Base-by-base conservation (phyloP, 2,797 vertebrate species). In the Psittacula echo region DNA sequence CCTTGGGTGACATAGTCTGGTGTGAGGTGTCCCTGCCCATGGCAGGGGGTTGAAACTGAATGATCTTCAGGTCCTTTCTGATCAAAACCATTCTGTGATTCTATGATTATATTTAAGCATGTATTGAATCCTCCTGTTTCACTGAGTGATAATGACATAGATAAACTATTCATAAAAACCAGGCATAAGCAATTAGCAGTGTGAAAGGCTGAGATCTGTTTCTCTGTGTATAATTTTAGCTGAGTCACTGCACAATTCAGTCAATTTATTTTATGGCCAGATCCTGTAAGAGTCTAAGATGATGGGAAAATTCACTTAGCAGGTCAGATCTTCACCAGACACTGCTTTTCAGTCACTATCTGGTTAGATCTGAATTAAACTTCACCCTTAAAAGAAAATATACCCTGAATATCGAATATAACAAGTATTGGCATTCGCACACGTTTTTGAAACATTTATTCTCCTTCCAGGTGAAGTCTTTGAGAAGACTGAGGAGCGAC, bases 401-500 rank as follows among this genome's bases (percentile, higher is more conserved):
- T 41, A 44, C 8, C 19, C n/a, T 21, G 20, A 79, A 68, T 15
- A 39, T 3, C 6, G 22, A 68, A 29, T 11, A 11, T 32, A 42
- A 30, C 10, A 82, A 42, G 5, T 32, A 68, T 30, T 75, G 37
- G 4, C 13, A 42, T 30, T 24, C 47, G 13, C 4, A n/a, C 0
- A 2, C 41, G 13, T 39, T 60, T 83, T 76, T 44, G 7, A 50
- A 89, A 80, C 11, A 21, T 71, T 53, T 58, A 0, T 93, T 91
- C 78, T 17, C 32, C 4, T 93, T 94, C 14, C 34, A 98, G 98
- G 98, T 77, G 98, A 99, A 53, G 98, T 98, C 81, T 96, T 98
- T 90, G 98, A 98, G 87, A 98, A 97, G 85, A 98, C 98, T 13
- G 98, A 98, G 86, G 99, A 99, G 93, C 97, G 95, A 77, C 91